A percentile compares a stretch with the other conserved stretches of the same genome.
phyloP scores from a whole-genome alignment of 1,140 invertebrate species.

The Semibalanus balanoides region DNA sequence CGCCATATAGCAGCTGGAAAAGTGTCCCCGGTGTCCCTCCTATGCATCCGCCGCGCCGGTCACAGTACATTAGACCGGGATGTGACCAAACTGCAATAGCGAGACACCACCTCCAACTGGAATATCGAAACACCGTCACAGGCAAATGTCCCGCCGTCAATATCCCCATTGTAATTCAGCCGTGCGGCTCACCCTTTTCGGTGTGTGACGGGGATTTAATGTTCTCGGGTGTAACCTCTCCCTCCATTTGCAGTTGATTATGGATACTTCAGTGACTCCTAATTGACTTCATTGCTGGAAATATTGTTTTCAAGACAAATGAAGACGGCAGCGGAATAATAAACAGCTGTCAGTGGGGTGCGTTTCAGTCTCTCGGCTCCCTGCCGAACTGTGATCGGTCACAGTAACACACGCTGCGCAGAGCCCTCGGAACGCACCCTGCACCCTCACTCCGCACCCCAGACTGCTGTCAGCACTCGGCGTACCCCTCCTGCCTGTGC shows the following conservation, averaged over 20 bases:
- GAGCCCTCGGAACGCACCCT: too few relatives aligned
- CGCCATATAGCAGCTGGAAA: too few relatives aligned
- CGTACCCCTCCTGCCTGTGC: too few relatives aligned
- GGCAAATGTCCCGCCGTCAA: background rate
- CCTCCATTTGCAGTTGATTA: slow-evolving; percentile 2
- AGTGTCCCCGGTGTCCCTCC: too few relatives aligned
- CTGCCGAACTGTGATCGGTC: too few relatives aligned
- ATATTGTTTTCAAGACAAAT: background rate
- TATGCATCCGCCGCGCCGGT: too few relatives aligned
- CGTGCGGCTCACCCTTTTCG: background rate
- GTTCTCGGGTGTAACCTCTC: background rate
- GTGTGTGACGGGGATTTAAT: background rate
- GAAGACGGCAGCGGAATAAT: background rate
- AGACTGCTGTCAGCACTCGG: too few relatives aligned
- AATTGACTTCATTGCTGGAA: background rate
- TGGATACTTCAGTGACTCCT: background rate
- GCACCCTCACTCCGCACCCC: too few relatives aligned
- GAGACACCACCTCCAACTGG: background rate
- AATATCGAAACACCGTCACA: too few relatives aligned
- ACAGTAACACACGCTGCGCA: too few relatives aligned
- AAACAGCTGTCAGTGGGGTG: background rate
- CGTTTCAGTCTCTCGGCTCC: too few relatives aligned
- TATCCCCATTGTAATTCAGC: background rate
- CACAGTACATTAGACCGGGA: background rate
- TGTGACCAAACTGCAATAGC: background rate